These are phyloP conservation scores for Charaxes varanes DNA, from an alignment of 1,140 invertebrate species.

Conservation along the genomic window DNA sequence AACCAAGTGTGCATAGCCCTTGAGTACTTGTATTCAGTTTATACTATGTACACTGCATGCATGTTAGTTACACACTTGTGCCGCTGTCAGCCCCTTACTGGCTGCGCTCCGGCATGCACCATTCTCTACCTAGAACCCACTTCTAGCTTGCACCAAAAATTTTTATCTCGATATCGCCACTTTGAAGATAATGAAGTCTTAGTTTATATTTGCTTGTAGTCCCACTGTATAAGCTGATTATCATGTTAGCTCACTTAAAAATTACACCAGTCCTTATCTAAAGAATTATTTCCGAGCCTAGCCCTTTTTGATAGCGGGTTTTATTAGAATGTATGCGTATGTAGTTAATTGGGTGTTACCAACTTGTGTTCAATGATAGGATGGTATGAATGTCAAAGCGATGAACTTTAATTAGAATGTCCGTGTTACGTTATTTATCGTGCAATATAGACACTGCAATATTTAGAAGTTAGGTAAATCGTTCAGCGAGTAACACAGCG, in stretches of 20 bases:
- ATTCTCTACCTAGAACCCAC: slow-evolving; percentile 71
- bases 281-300: slow-evolving; percentile 53
- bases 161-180: slow-evolving; percentile 47
- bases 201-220: slow-evolving; percentile 38
- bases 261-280: slow-evolving; percentile 63
- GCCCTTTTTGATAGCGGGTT: slow-evolving; percentile 67
- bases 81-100: slow-evolving; percentile 65
- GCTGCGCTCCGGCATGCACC: slow-evolving; percentile 65
- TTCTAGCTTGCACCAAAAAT: slow-evolving; percentile 66
- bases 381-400: slow-evolving; percentile 73
- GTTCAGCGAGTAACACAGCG: slow-evolving; percentile 50
- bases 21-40: slow-evolving; percentile 51
- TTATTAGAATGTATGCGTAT: slow-evolving; percentile 58
- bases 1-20: slow-evolving; percentile 60
- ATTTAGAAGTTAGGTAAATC: slow-evolving; percentile 42
- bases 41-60: slow-evolving; percentile 72
- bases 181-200: slow-evolving; percentile 38
- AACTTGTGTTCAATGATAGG: slow-evolving; percentile 61
- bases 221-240: slow-evolving; percentile 53
- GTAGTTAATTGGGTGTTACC: slow-evolving; percentile 65
- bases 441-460: slow-evolving; percentile 52
- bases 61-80: slow-evolving; percentile 71
- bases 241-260: slow-evolving; percentile 59
- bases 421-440: slow-evolving; percentile 69
- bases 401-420: slow-evolving; percentile 72